phyloP scores from a whole-genome alignment of 2,113 vertebrate genomes.

The Eptesicus fuscus region DNA sequence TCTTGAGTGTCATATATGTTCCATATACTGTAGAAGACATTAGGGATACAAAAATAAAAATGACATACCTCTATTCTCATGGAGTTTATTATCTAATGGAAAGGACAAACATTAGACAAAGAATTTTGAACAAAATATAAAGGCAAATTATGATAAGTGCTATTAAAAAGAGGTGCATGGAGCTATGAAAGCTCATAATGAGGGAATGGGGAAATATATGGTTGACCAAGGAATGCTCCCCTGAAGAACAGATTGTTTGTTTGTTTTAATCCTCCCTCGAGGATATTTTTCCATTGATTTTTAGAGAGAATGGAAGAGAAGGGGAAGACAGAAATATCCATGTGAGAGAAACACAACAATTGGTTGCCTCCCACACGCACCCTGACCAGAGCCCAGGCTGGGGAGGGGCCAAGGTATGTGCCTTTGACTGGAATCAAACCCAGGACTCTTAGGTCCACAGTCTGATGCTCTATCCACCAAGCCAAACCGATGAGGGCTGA shows the following conservation, averaged over 20 bases:
- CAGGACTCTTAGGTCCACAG: too few relatives aligned
- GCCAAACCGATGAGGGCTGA: not conserved
- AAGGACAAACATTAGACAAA: slow-evolving; percentile 5
- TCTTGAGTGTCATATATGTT: not conserved
- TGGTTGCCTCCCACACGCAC: too few relatives aligned
- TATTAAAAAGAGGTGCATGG: not conserved
- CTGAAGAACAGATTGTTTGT: not conserved
- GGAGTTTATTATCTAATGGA: not conserved
- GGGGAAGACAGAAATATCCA: too few relatives aligned
- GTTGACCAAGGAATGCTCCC: not conserved
- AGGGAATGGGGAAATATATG: not conserved
- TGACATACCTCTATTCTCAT: not conserved
- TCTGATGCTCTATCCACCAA: too few relatives aligned
- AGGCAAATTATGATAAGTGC: not conserved
- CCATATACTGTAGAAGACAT: not conserved
- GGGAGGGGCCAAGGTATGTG: too few relatives aligned
- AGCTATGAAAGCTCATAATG: not conserved
- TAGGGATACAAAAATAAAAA: not conserved
- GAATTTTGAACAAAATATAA: not conserved
- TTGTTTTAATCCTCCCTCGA: too few relatives aligned
- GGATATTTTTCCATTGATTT: too few relatives aligned
- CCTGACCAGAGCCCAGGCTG: too few relatives aligned
- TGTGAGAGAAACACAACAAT: too few relatives aligned
- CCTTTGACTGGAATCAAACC: too few relatives aligned
- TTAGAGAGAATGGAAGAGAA: too few relatives aligned